Base-by-base conservation (phyloP, 2,888 invertebrate genomes). In the Thereva unica region DNA sequence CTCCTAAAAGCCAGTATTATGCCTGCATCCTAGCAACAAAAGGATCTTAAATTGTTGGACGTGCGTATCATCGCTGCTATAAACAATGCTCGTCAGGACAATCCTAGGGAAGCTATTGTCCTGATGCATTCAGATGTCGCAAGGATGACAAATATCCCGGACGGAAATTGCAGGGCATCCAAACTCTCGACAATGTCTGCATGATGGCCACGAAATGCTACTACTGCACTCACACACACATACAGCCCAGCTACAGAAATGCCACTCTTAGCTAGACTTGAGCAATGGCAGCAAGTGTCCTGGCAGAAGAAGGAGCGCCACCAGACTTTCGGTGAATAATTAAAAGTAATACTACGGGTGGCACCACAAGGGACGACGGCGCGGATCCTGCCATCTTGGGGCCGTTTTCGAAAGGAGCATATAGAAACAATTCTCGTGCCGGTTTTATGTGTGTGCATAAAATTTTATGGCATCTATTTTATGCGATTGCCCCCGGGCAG, bases 381-480 rank as follows among this genome's bases (percentile, higher is more conserved):
- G n/a, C 8, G 6, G 9, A 53, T 9, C n/a, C 5, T 10, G 5
- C 34, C 23, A 12, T 42, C 23, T 12, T 12, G 44, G 35, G 10
- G 6, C 23, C 23, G 2, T 23, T 23, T 23, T 23, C 23, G 23
- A 12, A 42, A 42, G 44, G 50, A 4, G 37, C 52, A 64, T 34
- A 53, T 38, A 53, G 10, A 45, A 63, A 64, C 53, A 53, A 12
- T 64, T 44, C 34, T 44, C 52, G 3, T 52, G 42, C 52, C 53
- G 42, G 34, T 38, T 64, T 64, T 23, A 23, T 23, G 47, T 34
- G 40, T 37, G 12, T n/a, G 54, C 64, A 64, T 64, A 64, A 64
- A 64, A 54, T 64, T 64, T 64, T 64, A 64, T 64, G 38, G 47
- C 23, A 6, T 45, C 47, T 38, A 54, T 55, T 64, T 64, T 55